Conservation (phyloP, 1,140 invertebrate genomes). For the Cyclargus thomasi region DNA sequence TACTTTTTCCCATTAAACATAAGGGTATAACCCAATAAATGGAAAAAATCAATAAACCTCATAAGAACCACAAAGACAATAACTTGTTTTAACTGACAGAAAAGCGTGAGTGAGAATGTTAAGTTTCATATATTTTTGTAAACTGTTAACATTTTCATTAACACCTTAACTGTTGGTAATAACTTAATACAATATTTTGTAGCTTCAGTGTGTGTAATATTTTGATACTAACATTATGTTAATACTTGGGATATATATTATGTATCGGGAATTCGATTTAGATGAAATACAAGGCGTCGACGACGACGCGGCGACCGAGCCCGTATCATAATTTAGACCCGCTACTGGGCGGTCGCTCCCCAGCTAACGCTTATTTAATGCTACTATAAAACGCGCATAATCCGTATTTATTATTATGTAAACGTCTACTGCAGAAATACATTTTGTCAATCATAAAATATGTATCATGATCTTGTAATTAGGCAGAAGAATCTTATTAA, state of each 20-base stretch:
- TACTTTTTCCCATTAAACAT: not conserved
- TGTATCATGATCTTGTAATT: too few species aligned
- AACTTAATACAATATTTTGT: too few species aligned
- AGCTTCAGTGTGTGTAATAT: not conserved
- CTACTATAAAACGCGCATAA: not conserved
- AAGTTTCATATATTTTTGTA: too few species aligned
- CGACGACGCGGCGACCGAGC: not conserved
- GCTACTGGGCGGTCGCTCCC: not conserved
- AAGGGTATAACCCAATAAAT: too few species aligned
- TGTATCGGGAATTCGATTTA: conserved; percentile 3
- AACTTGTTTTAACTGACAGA: too few species aligned
- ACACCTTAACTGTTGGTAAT: too few species aligned
- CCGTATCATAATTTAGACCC: not conserved
- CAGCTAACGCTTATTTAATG: not conserved
- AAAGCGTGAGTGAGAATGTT: too few species aligned
- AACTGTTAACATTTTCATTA: too few species aligned
- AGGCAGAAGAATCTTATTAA: too few species aligned
- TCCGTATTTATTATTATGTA: conserved; percentile 1
- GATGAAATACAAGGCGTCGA: conserved; percentile 2
- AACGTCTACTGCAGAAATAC: not conserved
- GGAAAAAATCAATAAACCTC: not conserved
- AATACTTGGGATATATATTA: not conserved
- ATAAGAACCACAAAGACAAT: not conserved
- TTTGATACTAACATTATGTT: not conserved
- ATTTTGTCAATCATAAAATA: too few species aligned